phyloP scores from a whole-genome alignment of 2,888 invertebrate species.

The Helobdella robusta region DNA sequence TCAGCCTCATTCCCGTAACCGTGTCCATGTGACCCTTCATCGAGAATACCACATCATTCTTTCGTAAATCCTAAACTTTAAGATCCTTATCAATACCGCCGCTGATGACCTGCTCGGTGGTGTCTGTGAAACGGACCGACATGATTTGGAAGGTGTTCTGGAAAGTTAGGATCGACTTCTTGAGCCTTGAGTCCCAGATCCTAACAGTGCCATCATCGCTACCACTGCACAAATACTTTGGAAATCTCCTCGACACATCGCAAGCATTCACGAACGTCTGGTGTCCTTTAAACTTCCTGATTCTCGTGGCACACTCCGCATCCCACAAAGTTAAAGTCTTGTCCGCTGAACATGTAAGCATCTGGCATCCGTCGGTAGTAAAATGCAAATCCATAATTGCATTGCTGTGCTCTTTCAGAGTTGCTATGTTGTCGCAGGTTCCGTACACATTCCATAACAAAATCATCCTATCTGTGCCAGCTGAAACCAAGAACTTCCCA shows the following conservation, averaged over 20 bases:
- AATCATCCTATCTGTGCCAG: constrained; percentile 88
- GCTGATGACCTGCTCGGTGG: constrained; percentile 83
- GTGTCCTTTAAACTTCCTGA: constrained; percentile 70
- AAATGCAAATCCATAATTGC: constrained; percentile 76
- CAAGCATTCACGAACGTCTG: constrained; percentile 57
- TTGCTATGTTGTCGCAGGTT: constrained; percentile 91
- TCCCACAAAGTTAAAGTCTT: constrained; percentile 93
- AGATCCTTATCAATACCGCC: constrained; percentile 94
- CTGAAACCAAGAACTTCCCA: constrained; percentile 82
- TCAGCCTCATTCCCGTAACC: constrained; percentile 74
- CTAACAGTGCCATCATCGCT: constrained; percentile 88
- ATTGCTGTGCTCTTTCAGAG: constrained; percentile 84
- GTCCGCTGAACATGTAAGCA: constrained; percentile 87
- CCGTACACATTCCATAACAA: constrained; percentile 92
- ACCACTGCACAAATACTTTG: constrained; percentile 79
- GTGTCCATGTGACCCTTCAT: constrained; percentile 91
- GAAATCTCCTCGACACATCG: constrained; percentile 68
- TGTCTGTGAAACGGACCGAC: constrained; percentile 79
- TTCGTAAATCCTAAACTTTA: constrained; percentile 92
- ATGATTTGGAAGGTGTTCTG: constrained; percentile 52
- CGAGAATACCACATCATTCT: constrained; percentile 67
- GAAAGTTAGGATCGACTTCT: constrained; percentile 60
- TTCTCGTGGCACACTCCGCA: constrained; percentile 71
- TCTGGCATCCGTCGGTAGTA: constrained; percentile 53
- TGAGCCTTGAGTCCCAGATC: constrained; percentile 71